phyloP scores from a whole-genome alignment of 2,113 vertebrate genomes.

The Bos indicus region DNA sequence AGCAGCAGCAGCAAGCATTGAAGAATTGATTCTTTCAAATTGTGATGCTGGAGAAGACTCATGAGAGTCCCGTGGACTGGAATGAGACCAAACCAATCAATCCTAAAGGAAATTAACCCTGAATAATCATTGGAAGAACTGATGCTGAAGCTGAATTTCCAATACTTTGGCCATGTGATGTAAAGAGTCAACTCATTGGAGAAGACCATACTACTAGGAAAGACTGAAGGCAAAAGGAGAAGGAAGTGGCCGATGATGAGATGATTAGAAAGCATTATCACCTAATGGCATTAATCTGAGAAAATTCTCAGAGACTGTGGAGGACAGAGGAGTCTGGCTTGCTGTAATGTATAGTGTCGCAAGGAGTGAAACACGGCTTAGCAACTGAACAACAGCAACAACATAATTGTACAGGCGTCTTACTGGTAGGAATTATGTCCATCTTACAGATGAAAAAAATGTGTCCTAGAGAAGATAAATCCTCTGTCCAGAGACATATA shows the following conservation, averaged over 20 bases:
- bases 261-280: neutral
- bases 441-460: neutral
- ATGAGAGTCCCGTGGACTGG: neutral
- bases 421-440: neutral
- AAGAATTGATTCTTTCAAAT: neutral
- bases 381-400: neutral
- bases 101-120: neutral
- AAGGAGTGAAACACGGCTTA: neutral
- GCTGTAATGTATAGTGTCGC: accelerated
- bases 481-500: neutral
- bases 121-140: neutral
- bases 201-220: neutral
- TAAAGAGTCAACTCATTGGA: neutral
- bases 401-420: neutral
- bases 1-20: neutral
- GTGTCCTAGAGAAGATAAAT: neutral
- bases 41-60: neutral
- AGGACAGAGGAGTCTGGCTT: neutral
- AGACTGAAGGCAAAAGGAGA: neutral
- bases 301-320: neutral
- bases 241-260: neutral
- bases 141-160: neutral
- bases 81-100: neutral
- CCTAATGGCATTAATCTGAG: neutral
- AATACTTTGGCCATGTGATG: neutral